phyloP scores from a whole-genome alignment of 2,113 vertebrate genomes.

The Probosciger aterrimus region DNA sequence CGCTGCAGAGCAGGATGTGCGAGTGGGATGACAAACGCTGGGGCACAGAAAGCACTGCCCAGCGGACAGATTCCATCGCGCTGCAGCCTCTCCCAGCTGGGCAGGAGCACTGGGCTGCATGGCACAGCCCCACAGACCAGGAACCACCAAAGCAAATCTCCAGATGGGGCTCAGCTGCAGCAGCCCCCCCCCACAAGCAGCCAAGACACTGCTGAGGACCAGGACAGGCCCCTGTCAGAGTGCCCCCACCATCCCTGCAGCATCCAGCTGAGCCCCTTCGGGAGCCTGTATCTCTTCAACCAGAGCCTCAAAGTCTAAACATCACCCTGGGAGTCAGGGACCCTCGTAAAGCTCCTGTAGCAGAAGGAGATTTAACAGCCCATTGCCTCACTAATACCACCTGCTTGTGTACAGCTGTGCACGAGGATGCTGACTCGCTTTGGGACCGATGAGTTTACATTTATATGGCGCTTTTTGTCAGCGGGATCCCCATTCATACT shows the following conservation, averaged over 20 bases:
- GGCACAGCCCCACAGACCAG: fast-evolving
- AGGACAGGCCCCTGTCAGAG: not conserved
- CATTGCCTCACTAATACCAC: not conserved
- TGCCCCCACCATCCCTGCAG: no score
- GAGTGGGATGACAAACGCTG: fast-evolving
- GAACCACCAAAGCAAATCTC: not conserved
- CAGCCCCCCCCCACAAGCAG: not conserved
- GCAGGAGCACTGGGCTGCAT: not conserved
- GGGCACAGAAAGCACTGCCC: not conserved
- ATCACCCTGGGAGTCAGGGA: not conserved
- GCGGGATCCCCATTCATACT: not conserved
- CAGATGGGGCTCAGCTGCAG: not conserved
- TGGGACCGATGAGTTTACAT: not conserved
- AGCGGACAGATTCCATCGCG: not conserved
- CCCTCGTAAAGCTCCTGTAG: not conserved
- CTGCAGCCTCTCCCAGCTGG: not conserved
- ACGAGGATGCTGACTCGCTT: not conserved
- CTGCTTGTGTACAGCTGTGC: not conserved
- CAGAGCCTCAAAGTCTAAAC: not conserved
- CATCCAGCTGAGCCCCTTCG: not conserved
- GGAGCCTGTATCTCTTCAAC: not conserved
- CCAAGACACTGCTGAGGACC: not conserved
- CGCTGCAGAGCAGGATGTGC: not conserved
- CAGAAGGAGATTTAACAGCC: not conserved
- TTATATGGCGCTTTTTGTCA: not conserved